Evolutionary conservation across 2,113 vertebrate genomes (phyloP).

Genomic region (Aleadryas rufinucha): DNA sequence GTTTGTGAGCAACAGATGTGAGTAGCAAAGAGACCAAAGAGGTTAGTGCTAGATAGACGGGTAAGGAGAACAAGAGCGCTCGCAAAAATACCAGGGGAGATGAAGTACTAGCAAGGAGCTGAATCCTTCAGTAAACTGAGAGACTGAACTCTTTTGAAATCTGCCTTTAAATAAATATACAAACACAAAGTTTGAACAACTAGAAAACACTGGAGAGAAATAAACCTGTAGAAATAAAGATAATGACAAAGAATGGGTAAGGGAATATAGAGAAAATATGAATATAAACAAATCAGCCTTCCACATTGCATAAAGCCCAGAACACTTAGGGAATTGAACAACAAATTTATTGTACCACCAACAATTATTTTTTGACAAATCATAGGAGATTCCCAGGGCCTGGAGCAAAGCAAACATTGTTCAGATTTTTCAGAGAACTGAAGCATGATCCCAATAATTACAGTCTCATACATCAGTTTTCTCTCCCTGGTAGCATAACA

Average conservation of each 20-base stretch:
- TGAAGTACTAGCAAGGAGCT: conserved; percentile 9
- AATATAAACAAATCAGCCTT: conserved; percentile 49
- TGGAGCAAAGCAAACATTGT: conserved; percentile 50
- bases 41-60: not conserved
- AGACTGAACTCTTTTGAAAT: conserved; percentile 48
- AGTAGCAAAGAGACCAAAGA: conserved; percentile 10
- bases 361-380: conserved; percentile 57
- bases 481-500: not conserved
- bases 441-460: conserved; percentile 7
- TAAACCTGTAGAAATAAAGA: conserved; percentile 52
- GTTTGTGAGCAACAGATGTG: not conserved
- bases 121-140: conserved; percentile 39
- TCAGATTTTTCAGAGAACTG: conserved; percentile 28
- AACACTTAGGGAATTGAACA: conserved; percentile 38
- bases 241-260: conserved; percentile 37
- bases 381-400: conserved; percentile 54
- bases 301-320: not conserved
- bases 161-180: conserved; percentile 47
- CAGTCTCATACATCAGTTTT: not conserved
- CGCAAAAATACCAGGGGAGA: conserved; percentile 15
- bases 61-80: not conserved
- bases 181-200: conserved; percentile 45
- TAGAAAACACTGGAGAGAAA: conserved; percentile 51
- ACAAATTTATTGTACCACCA: conserved; percentile 30
- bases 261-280: conserved; percentile 34